Percentiles rank a stretch among this genome's conserved stretches.
Conservation (phyloP, 2,113 vertebrate genomes). For the Pelecanus crispus region DNA sequence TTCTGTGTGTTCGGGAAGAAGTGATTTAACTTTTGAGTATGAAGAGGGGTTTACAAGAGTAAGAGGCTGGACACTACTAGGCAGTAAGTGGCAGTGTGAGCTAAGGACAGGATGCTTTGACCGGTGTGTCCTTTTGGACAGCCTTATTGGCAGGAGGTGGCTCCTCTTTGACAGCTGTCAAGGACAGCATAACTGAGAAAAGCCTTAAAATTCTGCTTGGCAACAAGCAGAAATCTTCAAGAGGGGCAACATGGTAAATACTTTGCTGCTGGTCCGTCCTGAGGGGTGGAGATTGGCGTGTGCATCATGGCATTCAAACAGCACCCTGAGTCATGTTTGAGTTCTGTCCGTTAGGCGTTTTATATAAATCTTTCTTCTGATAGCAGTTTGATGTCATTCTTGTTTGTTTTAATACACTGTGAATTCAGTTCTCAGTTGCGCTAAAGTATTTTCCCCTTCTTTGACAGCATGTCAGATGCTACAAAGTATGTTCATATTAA, state of each 20-base stretch:
- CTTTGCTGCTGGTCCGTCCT: background rate
- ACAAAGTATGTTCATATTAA: background rate
- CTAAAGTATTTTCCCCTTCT: background rate
- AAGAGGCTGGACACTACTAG: background rate
- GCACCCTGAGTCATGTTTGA: background rate
- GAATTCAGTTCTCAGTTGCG: background rate
- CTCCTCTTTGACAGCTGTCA: background rate
- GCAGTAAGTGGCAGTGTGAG: background rate
- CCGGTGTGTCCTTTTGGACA: background rate
- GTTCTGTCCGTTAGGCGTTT: background rate
- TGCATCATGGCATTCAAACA: background rate
- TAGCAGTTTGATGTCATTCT: background rate
- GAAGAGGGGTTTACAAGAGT: background rate
- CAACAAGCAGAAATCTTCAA: background rate
- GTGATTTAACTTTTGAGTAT: background rate
- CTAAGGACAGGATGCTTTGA: background rate
- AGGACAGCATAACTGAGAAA: background rate
- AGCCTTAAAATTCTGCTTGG: background rate
- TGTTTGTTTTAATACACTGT: conserved; percentile 17
- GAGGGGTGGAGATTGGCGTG: background rate
- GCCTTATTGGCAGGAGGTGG: background rate
- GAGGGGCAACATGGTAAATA: background rate
- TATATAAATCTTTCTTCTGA: background rate
- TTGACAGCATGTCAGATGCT: background rate
- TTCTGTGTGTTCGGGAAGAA: background rate